Percentiles rank a stretch among this genome's conserved stretches.
phyloP scores from a whole-genome alignment of 2,113 vertebrate species.

The Crotalus viridis region DNA sequence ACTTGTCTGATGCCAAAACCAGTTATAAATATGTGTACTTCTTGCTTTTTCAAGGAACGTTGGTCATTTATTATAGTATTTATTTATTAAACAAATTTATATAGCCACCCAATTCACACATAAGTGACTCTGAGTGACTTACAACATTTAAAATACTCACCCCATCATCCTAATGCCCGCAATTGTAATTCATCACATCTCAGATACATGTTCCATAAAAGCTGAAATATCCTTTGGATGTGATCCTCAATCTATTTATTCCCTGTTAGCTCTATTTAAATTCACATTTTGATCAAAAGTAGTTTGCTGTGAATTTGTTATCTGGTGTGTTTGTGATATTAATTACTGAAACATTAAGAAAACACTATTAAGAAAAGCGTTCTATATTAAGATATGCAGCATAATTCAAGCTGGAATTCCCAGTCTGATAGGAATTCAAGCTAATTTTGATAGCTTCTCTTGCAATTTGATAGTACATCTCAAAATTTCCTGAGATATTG shows the following conservation, averaged over 20 bases:
- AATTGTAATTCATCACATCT: neutral
- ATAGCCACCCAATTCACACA: neutral
- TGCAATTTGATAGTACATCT: neutral
- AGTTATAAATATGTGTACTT: too few relatives aligned
- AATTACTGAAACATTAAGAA: neutral
- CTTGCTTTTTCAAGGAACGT: neutral
- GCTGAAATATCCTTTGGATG: neutral
- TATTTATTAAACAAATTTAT: neutral
- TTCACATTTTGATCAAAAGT: neutral
- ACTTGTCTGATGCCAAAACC: fast-evolving
- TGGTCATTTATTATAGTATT: neutral
- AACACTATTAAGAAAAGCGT: neutral
- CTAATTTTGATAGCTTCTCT: too few relatives aligned
- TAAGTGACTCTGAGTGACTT: neutral
- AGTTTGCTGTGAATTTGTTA: neutral
- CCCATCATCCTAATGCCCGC: neutral
- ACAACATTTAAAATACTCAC: neutral
- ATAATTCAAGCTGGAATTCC: neutral
- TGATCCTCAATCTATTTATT: neutral
- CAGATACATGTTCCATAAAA: fast-evolving
- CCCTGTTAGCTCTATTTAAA: neutral
- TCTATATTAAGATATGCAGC: neutral
- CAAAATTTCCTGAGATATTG: neutral
- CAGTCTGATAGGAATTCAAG: neutral
- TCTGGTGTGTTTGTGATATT: neutral